These are phyloP conservation scores for Verasper variegatus DNA, from an alignment of 2,113 vertebrate genomes.

Conservation along the genomic window DNA sequence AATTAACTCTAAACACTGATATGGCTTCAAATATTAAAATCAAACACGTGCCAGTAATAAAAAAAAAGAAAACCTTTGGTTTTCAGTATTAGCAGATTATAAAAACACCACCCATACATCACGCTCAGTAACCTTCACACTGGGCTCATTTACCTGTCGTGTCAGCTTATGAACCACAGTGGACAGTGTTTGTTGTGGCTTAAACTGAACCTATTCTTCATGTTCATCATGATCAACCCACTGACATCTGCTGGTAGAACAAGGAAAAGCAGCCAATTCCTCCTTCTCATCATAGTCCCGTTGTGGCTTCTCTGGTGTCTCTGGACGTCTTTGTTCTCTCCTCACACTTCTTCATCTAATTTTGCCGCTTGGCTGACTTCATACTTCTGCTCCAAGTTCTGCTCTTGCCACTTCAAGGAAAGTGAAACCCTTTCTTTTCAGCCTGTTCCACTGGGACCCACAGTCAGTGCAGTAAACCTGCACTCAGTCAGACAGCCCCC, in stretches of 20 bases:
- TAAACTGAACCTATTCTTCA: neutral
- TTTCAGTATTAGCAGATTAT: no score
- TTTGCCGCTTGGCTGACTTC: slow-evolving; percentile 5
- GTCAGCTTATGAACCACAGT: neutral
- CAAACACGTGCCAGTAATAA: neutral
- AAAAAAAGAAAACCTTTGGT: no score
- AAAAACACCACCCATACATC: no score
- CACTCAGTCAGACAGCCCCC: neutral
- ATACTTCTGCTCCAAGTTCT: neutral
- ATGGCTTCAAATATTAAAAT: slow-evolving; percentile 62
- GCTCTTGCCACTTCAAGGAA: neutral
- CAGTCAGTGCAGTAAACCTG: slow-evolving; percentile 1
- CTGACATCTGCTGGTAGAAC: slow-evolving; percentile 60
- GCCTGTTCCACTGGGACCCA: slow-evolving; percentile 2
- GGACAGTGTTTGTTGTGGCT: slow-evolving; percentile 1
- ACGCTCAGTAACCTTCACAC: no score
- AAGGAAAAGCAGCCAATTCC: neutral
- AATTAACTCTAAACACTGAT: slow-evolving; percentile 38
- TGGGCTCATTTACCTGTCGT: neutral
- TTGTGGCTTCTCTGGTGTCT: slow-evolving; percentile 2
- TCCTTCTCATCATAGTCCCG: neutral
- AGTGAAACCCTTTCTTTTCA: neutral
- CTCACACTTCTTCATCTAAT: slow-evolving; percentile 2
- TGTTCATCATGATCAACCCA: slow-evolving; percentile 24
- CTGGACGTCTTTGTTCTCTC: neutral